Percentiles rank a stretch among this genome's conserved stretches.
Conservation (phyloP, 2,797 vertebrate species). For the Apogon talboti region DNA sequence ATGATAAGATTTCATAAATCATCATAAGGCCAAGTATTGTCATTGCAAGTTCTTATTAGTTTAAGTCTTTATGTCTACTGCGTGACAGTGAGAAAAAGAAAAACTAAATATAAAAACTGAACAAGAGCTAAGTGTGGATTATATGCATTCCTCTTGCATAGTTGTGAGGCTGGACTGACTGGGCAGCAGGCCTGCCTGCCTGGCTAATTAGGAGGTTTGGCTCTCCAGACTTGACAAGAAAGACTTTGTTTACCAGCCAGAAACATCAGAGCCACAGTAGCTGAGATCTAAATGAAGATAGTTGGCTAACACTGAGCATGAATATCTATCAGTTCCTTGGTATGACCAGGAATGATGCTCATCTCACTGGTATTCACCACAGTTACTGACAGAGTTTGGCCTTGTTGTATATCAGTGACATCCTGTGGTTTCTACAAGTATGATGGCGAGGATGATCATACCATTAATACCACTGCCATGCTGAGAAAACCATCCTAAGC, state of each 20-base stretch:
- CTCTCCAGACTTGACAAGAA: slow-evolving; percentile 68
- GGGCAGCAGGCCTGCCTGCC: slow-evolving; percentile 76
- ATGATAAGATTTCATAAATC: slow-evolving; percentile 72
- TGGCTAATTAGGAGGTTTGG: slow-evolving; percentile 70
- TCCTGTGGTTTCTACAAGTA: slow-evolving; percentile 27
- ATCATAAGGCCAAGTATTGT: slow-evolving; percentile 86
- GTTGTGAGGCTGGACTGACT: slow-evolving; percentile 80
- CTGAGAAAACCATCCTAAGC: slow-evolving; percentile 12
- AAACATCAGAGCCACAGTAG: slow-evolving; percentile 58
- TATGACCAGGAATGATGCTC: slow-evolving; percentile 8
- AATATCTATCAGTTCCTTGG: slow-evolving; percentile 45
- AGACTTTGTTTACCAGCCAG: slow-evolving; percentile 71
- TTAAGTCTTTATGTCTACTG: slow-evolving; percentile 71
- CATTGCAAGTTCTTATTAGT: slow-evolving; percentile 77
- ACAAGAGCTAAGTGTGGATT: slow-evolving; percentile 62
- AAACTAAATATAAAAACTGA: slow-evolving; percentile 62
- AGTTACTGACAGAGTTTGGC: slow-evolving; percentile 39
- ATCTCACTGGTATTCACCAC: not conserved
- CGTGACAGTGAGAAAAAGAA: slow-evolving; percentile 55
- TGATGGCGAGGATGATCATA: slow-evolving; percentile 6
- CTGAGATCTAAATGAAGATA: slow-evolving; percentile 56
- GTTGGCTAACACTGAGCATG: slow-evolving; percentile 51
- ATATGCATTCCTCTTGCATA: slow-evolving; percentile 89
- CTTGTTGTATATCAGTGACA: slow-evolving; percentile 26
- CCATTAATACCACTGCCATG: slow-evolving; percentile 1